Evolutionary conservation across 2,888 invertebrate genomes (phyloP), one percentile per base, ranked within the genome.

Genomic region (Acleris sparsana): DNA sequence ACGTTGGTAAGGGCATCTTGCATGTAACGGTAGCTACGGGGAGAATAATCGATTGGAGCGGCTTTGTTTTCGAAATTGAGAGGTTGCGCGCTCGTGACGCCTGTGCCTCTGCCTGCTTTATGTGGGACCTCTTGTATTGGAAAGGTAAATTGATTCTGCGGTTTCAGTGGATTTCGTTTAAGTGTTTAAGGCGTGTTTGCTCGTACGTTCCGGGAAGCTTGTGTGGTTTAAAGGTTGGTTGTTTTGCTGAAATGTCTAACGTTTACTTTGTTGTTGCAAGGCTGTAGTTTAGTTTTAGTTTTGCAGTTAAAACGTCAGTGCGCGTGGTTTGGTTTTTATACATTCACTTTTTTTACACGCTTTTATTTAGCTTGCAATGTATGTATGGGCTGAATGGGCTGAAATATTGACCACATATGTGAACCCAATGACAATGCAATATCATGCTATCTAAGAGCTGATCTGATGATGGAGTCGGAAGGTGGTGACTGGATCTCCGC

Each of bases 51-150:
- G 82, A 84, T 83, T 83, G 82, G 82, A 79, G 78, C 80, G 78
- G 85, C 87, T 91, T 90, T 88, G 91, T 89, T 88, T 89, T 86
- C 82, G 86, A 86, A 89, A 91, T 91, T 88, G 91, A 89, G 88
- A 86, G 87, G 87, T 87, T 82, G 78, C 74, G 59, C 62, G 72
- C 70, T 90, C 89, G 90, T 90, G 89, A 88, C 80, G 84, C 76
- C 72, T 72, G 74, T 82, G 83, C 74, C 88, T 85, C 77, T 57
- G 29, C 58, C 51, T 60, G 49, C 55, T 68, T 68, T 68, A 65
- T 68, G 53, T 67, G 64, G 69, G 77, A 79, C 77, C 79, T 77
- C 78, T 78, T 75, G 73, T 76, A 73, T 76, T 80, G 73, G 72
- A 75, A 76, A 78, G 75, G 77, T 78, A 77, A 80, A 80, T 75